Evolutionary conservation across 2,888 invertebrate species (phyloP).

Genomic region (Pollenia labialis): DNA sequence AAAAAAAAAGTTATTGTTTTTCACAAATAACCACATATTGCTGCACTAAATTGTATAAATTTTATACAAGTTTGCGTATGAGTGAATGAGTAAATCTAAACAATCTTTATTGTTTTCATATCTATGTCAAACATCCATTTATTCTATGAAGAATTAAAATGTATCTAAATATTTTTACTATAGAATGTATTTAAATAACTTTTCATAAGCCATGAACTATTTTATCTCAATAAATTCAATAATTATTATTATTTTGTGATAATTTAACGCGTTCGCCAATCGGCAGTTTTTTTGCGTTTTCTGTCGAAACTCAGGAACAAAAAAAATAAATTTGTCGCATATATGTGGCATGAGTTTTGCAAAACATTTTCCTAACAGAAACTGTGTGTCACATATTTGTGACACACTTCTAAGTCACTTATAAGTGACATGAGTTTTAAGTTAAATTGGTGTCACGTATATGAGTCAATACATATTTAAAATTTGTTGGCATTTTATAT

Average conservation of each 20-base stretch:
- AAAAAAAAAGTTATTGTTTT: constrained; percentile 33
- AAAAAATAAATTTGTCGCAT: background rate
- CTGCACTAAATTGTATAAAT: constrained; percentile 9
- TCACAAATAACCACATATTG: constrained; percentile 57
- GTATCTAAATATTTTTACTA: background rate
- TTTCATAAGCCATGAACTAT: background rate
- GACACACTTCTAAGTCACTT: too few species aligned
- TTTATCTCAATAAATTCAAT: constrained; percentile 10
- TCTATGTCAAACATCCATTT: constrained; percentile 27
- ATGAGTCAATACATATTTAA: too few species aligned
- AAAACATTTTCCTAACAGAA: too few species aligned
- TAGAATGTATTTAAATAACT: background rate
- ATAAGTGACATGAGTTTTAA: too few species aligned
- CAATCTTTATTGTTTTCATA: constrained; percentile 57
- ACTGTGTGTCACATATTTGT: too few species aligned
- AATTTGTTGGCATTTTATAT: too few species aligned
- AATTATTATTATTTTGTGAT: constrained; percentile 4
- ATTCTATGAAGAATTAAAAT: constrained; percentile 15
- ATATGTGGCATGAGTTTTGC: too few species aligned
- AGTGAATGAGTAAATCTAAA: constrained; percentile 12
- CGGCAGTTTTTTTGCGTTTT: too few species aligned
- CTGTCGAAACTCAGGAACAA: too few species aligned
- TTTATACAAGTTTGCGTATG: background rate
- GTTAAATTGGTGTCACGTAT: too few species aligned
- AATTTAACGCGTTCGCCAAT: too few species aligned